A percentile compares a stretch with the other conserved stretches of the same genome.
phyloP scores from a whole-genome alignment of 37 sponge, comb jelly and placozoan species.

The Crambe crambe region DNA sequence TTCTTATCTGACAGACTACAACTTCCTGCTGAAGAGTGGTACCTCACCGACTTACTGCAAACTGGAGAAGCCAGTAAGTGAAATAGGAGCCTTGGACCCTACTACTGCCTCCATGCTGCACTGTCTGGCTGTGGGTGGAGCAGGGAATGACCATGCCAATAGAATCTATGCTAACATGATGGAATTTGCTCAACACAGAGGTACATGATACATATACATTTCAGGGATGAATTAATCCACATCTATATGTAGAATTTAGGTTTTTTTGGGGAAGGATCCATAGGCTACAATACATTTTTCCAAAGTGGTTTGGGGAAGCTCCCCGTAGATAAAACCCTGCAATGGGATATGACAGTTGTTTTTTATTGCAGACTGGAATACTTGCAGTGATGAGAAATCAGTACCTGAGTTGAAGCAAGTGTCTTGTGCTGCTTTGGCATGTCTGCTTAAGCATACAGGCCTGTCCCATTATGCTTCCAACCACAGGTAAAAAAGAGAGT shows the following conservation, averaged over 20 bases:
- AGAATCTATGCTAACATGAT: constrained; percentile 53
- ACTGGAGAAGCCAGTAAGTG: background rate
- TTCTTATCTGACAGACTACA: constrained; percentile 8
- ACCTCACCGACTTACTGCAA: background rate
- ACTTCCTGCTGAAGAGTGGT: background rate
- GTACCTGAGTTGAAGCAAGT: constrained; percentile 54
- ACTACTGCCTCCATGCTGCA: background rate
- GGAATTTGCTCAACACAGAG: constrained; percentile 40
- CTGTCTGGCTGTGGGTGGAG: constrained; percentile 36
- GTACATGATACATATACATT: constrained; percentile 8
- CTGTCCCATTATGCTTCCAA: constrained; percentile 22
- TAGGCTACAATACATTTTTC: background rate
- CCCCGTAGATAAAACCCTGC: too few species aligned
- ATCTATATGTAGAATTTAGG: background rate
- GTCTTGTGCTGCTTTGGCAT: constrained; percentile 73
- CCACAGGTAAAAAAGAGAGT: constrained; percentile 13
- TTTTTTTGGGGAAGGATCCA: background rate
- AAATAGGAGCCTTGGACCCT: background rate
- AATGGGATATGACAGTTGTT: constrained; percentile 1
- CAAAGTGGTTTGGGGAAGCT: too few species aligned
- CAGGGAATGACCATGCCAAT: constrained; percentile 25
- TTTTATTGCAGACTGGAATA: constrained; percentile 62
- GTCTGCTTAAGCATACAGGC: constrained; percentile 66
- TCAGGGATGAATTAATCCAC: background rate
- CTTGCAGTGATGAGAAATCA: constrained; percentile 58